These are phyloP conservation scores for Neodiprion pinetum DNA, from an alignment of 1,140 invertebrate species.

Conservation along the genomic window DNA sequence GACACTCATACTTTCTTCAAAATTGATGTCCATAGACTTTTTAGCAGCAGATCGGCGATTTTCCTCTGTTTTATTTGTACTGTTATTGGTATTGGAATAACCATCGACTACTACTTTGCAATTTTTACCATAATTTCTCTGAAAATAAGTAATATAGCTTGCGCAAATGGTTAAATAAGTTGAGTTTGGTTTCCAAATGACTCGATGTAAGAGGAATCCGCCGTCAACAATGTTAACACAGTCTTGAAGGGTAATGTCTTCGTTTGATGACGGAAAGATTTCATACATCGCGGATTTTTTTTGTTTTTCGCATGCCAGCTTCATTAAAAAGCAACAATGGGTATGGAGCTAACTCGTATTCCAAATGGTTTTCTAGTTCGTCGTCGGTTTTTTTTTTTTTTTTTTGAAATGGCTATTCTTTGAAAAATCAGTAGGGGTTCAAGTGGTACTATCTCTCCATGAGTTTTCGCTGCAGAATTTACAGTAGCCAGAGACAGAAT, in stretches of 20 bases:
- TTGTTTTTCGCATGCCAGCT: conserved; percentile 39
- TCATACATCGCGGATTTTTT: conserved; percentile 41
- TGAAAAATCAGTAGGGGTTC: conserved; percentile 54
- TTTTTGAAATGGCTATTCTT: conserved; percentile 40
- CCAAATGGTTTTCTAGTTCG: conserved; percentile 37
- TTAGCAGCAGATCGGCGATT: conserved; percentile 8
- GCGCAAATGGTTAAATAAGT: conserved; percentile 42
- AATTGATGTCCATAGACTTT: conserved; percentile 15
- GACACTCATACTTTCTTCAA: conserved; percentile 20
- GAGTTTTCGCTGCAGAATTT: conserved; percentile 33
- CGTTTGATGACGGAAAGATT: conserved; percentile 15
- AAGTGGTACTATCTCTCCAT: conserved; percentile 45
- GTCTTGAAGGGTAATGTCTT: not conserved
- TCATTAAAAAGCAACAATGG: conserved; percentile 43
- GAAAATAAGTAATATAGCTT: conserved; percentile 47
- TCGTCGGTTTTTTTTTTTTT: conserved; percentile 35
- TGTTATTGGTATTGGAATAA: conserved; percentile 21
- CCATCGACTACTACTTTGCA: conserved; percentile 30
- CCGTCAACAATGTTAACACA: conserved; percentile 37
- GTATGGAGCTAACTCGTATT: conserved; percentile 43
- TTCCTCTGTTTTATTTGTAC: conserved; percentile 23
- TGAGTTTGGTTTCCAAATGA: conserved; percentile 43
- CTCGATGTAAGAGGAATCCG: conserved; percentile 41
- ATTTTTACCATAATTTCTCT: conserved; percentile 16
- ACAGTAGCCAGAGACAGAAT: conserved; percentile 31